Percentiles rank a stretch among this genome's conserved stretches.
Evolutionary conservation across 2,888 invertebrate species (phyloP).

Genomic region (Amiota communis): DNA sequence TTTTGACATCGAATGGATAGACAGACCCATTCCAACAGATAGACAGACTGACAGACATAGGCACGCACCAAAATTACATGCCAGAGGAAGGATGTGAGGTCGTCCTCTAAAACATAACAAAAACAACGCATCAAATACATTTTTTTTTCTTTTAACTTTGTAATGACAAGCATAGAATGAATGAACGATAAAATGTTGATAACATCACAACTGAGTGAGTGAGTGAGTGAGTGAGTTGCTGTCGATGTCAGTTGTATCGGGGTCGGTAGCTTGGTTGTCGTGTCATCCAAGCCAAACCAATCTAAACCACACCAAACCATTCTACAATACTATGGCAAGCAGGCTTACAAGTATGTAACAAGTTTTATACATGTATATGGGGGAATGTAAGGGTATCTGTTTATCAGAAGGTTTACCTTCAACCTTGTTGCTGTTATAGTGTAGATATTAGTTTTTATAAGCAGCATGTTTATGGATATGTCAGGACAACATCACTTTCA

Average conservation of each 20-base stretch:
- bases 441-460: conserved; percentile 14
- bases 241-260: background rate
- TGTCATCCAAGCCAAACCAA: background rate
- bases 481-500: background rate
- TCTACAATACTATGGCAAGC: too few relatives aligned
- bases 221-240: too few relatives aligned
- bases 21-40: background rate
- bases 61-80: too few relatives aligned
- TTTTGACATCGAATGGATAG: conserved; percentile 2
- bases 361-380: background rate
- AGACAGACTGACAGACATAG: background rate
- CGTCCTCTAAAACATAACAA: too few relatives aligned
- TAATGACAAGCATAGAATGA: background rate
- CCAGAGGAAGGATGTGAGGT: too few relatives aligned
- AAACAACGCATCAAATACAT: too few relatives aligned
- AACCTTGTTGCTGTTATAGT: background rate
- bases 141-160: too few relatives aligned
- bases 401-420: background rate
- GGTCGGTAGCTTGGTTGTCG: background rate
- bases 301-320: too few relatives aligned
- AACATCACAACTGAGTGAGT: background rate
- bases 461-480: conserved; percentile 27
- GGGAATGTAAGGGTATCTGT: background rate
- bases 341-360: background rate
- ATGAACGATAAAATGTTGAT: conserved; percentile 13